Conservation (phyloP, 2,888 invertebrate species). For the Agonum fuliginosum region DNA sequence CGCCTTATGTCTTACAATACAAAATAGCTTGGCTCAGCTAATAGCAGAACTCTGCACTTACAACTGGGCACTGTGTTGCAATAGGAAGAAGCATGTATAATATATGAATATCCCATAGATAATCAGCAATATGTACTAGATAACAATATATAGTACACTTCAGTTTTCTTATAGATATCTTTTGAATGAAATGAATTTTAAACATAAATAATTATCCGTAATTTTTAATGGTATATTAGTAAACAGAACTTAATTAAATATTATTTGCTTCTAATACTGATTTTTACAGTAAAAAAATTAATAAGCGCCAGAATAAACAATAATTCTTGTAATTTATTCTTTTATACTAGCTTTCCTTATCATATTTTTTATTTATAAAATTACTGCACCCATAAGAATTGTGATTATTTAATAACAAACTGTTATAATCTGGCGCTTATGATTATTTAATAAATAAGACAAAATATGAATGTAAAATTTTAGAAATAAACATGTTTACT, state of each 20-base stretch:
- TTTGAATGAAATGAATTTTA: slow-evolving; percentile 42
- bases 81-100: slow-evolving; percentile 70
- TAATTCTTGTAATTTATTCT: slow-evolving; percentile 10
- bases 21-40: slow-evolving; percentile 68
- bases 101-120: slow-evolving; percentile 59
- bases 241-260: slow-evolving; percentile 18
- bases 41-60: slow-evolving; percentile 64
- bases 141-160: slow-evolving; percentile 59
- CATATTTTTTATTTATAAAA: slow-evolving; percentile 8
- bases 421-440: slow-evolving; percentile 35
- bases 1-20: slow-evolving; percentile 66
- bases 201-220: slow-evolving; percentile 29
- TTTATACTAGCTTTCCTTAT: not conserved
- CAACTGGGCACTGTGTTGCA: slow-evolving; percentile 66
- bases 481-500: slow-evolving; percentile 19
- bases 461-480: slow-evolving; percentile 8
- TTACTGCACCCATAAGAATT: slow-evolving; percentile 11
- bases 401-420: not conserved
- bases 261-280: slow-evolving; percentile 54
- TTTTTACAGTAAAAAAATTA: slow-evolving; percentile 36
- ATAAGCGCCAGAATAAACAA: slow-evolving; percentile 49
- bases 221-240: slow-evolving; percentile 1
- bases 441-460: slow-evolving; percentile 16
- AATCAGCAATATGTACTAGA: slow-evolving; percentile 60
- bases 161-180: slow-evolving; percentile 50